Conservation (phyloP, 2,888 invertebrate genomes). For the Rhaphigaster nebulosa region DNA sequence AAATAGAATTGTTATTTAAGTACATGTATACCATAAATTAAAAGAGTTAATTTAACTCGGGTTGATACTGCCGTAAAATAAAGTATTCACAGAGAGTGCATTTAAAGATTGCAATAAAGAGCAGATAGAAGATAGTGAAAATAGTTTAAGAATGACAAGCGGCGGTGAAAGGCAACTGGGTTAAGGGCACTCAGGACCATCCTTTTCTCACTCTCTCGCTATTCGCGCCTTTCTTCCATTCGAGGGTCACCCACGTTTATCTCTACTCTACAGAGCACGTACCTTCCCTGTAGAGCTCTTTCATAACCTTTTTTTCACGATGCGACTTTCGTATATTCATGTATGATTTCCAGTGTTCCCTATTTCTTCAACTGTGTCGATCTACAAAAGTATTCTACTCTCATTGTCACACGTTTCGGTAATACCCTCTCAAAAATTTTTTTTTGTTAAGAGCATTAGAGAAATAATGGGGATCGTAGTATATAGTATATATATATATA, state of each 20-base stretch:
- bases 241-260: background rate
- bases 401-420: too few species aligned
- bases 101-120: background rate
- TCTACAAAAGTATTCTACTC: too few species aligned
- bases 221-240: conserved; percentile 12
- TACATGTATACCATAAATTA: too few species aligned
- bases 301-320: background rate
- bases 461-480: too few species aligned
- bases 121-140: background rate
- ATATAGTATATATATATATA: too few species aligned
- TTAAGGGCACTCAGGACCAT: background rate
- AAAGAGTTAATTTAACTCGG: background rate
- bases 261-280: background rate
- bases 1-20: too few species aligned
- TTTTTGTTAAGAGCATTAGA: too few species aligned
- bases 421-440: too few species aligned
- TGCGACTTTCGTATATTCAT: background rate
- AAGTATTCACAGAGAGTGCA: background rate
- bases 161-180: background rate
- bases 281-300: background rate
- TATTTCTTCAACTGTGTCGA: too few species aligned
- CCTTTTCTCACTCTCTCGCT: conserved; percentile 7
- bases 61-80: background rate
- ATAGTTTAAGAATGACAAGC: background rate
- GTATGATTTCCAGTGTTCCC: background rate